phyloP scores from a whole-genome alignment of 2,113 vertebrate species.

The Harpagus bidentatus region DNA sequence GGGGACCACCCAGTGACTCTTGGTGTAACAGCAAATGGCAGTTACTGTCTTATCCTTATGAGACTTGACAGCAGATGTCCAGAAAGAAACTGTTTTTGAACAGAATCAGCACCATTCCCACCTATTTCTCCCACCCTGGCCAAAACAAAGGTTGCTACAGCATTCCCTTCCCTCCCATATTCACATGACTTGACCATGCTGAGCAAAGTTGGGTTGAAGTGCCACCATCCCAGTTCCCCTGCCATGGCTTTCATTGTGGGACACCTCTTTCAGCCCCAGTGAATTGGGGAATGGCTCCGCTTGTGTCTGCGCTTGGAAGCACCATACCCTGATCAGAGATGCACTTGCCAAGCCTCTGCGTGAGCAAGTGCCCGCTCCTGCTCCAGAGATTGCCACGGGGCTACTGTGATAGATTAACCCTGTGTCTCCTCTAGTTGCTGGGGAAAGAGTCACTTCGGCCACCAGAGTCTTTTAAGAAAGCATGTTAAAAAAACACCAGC shows the following conservation, averaged over 20 bases:
- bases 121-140: background rate
- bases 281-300: background rate
- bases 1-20: background rate
- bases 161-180: background rate
- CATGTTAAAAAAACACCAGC: background rate
- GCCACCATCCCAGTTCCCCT: background rate
- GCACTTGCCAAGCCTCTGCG: background rate
- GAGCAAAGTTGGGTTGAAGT: background rate
- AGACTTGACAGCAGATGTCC: background rate
- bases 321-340: background rate
- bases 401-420: rapidly evolving
- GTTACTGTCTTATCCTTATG: background rate
- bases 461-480: background rate
- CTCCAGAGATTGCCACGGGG: background rate
- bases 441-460: background rate
- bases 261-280: background rate
- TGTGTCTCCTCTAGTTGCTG: background rate
- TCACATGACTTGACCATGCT: background rate
- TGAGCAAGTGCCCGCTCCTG: rapidly evolving
- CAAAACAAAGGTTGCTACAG: background rate
- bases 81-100: background rate
- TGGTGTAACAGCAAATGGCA: background rate
- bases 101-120: background rate
- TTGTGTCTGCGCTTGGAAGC: background rate
- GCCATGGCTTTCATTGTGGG: background rate